Evolutionary conservation across 2,113 vertebrate species (phyloP).

Genomic region (Aegithalos caudatus): DNA sequence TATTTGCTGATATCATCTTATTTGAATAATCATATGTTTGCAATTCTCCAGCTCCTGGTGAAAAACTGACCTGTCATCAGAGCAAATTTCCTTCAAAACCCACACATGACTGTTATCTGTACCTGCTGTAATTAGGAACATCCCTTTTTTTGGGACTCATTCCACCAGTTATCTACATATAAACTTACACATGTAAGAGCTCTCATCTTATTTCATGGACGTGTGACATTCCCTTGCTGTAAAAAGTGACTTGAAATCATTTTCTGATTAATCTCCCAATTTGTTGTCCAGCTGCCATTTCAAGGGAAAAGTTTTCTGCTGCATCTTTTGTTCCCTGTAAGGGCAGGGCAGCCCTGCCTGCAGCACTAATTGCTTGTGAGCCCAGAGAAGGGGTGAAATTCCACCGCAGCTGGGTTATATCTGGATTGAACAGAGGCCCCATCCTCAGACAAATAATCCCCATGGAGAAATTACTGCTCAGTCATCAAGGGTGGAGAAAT

Average conservation of each 20-base stretch:
- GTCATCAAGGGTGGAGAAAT: neutral
- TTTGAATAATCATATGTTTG: slow-evolving; percentile 48
- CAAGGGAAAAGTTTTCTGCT: neutral
- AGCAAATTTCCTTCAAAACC: slow-evolving; percentile 10
- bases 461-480: slow-evolving; percentile 10
- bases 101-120: neutral
- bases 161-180: neutral
- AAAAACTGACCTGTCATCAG: slow-evolving; percentile 39
- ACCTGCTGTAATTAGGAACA: neutral
- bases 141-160: neutral
- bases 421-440: neutral
- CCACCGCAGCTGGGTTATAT: neutral
- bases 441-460: slow-evolving; percentile 37
- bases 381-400: slow-evolving; percentile 3
- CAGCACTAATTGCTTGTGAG: neutral
- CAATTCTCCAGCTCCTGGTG: slow-evolving; percentile 16
- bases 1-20: slow-evolving; percentile 24
- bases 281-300: slow-evolving; percentile 13
- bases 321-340: slow-evolving; percentile 9
- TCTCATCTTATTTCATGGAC: neutral
- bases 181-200: neutral
- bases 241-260: neutral
- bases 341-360: neutral
- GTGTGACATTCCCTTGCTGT: neutral
- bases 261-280: neutral